Evolutionary conservation across 2,888 invertebrate genomes (phyloP), one percentile per base, ranked within the genome.

Genomic region (Drosophila diplacantha): DNA sequence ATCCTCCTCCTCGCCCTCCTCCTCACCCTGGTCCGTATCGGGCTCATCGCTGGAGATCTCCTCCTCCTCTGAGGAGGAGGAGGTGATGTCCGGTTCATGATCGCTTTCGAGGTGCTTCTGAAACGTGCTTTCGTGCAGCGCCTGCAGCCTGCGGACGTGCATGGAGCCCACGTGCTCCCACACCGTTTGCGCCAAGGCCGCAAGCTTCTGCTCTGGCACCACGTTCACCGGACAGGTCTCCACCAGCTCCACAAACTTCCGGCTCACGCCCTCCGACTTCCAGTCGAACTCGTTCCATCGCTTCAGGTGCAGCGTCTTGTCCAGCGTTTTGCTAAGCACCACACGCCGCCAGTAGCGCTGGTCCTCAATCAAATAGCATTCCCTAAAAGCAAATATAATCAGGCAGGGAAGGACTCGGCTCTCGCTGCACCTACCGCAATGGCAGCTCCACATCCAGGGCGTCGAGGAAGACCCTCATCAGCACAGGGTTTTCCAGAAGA

Each of bases 341-440:
- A 86, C 76, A 5, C 87, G 82, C 0, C 75, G 81, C 87, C 87
- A 87, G 49, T 74, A 87, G 3, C 74, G 66, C 11, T 81, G 37
- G 31, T 83, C 85, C 0, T 67, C 59, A 9, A 87, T 78, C 43
- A 76, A 53, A 32, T 81, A 83, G 44, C 86, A 86, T 3, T 84
- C 55, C 9, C 65, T 58, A 2, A 3, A 6, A 2, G 2, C 11
- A n/a, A n/a, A 47, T 6, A 7, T 11, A 3, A 7, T 3, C 0
- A 24, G 3, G 1, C 5, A 5, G 0, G n/a, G 3, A 35, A 20
- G 26, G 11, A 20, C 14, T 11, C 5, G 8, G 9, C 3, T 11
- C 5, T 38, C 3, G 5, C 1, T 8, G 5, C 3, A 12, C 37
- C 7, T 14, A 58, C 58, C 37, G 58, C 8, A 87, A 62, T 0